phyloP scores from a whole-genome alignment of 53 echinoderm and acorn worm species.

The Mesocentrotus franciscanus region DNA sequence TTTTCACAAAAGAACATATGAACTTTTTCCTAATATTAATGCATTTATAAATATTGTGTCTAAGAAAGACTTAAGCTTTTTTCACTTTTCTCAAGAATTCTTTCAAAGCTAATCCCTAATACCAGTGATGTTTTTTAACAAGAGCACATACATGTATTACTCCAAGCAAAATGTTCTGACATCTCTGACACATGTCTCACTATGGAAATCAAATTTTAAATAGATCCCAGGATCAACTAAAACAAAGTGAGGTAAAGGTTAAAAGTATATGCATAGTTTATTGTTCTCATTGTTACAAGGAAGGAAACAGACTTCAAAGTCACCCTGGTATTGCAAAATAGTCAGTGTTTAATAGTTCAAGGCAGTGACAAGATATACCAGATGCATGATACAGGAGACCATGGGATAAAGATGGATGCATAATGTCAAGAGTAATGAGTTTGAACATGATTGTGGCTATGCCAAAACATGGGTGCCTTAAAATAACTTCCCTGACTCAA shows the following conservation, averaged over 20 bases:
- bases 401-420: not conserved
- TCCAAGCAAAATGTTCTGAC: too few relatives aligned
- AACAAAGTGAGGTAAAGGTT: too few relatives aligned
- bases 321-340: not conserved
- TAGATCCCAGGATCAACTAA: too few relatives aligned
- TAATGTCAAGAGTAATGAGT: slow-evolving; percentile 20
- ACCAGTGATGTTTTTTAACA: too few relatives aligned
- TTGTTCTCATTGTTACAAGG: too few relatives aligned
- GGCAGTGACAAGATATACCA: not conserved
- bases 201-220: too few relatives aligned
- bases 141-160: too few relatives aligned
- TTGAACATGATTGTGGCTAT: slow-evolving; percentile 24
- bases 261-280: too few relatives aligned
- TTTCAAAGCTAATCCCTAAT: too few relatives aligned
- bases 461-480: not conserved
- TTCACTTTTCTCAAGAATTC: not conserved
- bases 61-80: not conserved
- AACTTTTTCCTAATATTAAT: not conserved
- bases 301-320: too few relatives aligned
- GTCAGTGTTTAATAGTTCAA: not conserved
- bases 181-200: too few relatives aligned
- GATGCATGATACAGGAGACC: not conserved
- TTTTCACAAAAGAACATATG: not conserved
- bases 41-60: slow-evolving; percentile 13
- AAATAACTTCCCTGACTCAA: slow-evolving; percentile 52